These are phyloP conservation scores for Xanthorhoe designata DNA, from an alignment of 2,888 invertebrate species.

Conservation along the genomic window DNA sequence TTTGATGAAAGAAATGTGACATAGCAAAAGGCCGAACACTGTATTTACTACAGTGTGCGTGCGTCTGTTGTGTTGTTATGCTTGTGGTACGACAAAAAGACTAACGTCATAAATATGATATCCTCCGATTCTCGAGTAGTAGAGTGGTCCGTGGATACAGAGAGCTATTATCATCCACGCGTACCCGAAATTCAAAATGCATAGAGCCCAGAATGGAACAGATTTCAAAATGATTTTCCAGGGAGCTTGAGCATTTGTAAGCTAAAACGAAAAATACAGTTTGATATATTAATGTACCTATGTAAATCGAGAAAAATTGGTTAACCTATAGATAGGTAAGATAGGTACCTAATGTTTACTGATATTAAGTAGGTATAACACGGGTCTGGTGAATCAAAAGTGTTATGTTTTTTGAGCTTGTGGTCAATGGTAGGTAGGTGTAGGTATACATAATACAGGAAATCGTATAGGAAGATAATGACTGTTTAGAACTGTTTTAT, in stretches of 20 bases:
- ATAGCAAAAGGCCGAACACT: constrained; percentile 1
- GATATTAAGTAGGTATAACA: too few relatives aligned
- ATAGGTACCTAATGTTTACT: too few relatives aligned
- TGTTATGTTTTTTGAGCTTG: background rate
- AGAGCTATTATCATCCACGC: constrained; percentile 78
- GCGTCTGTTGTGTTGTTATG: too few relatives aligned
- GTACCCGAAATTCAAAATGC: constrained; percentile 76
- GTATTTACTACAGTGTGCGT: background rate
- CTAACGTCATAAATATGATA: constrained; percentile 72
- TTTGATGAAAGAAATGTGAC: background rate
- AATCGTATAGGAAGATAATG: background rate
- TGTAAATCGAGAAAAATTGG: too few relatives aligned
- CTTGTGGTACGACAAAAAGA: constrained; percentile 31
- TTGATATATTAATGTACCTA: background rate
- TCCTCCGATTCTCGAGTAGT: constrained; percentile 63
- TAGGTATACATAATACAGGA: background rate
- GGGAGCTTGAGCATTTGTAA: constrained; percentile 71
- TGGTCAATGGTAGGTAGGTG: background rate
- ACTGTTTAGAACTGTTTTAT: background rate
- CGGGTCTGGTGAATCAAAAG: too few relatives aligned
- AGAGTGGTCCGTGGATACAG: constrained; percentile 74
- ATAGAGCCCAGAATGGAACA: constrained; percentile 73
- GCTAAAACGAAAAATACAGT: constrained; percentile 53
- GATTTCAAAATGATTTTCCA: constrained; percentile 73
- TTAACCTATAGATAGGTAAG: too few relatives aligned